These are phyloP conservation scores for Cenopis cana DNA, from an alignment of 2,888 invertebrate species.

Conservation along the genomic window DNA sequence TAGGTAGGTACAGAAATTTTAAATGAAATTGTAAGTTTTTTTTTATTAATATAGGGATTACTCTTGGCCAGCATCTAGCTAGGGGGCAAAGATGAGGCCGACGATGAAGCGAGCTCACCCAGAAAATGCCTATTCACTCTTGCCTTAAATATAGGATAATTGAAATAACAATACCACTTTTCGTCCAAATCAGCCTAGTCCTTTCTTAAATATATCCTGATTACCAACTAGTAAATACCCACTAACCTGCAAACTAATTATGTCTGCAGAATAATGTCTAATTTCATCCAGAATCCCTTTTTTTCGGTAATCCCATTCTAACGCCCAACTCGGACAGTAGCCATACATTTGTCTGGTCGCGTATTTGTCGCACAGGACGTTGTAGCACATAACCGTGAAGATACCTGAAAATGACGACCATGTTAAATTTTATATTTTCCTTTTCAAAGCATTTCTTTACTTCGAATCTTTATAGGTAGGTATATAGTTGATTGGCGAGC, in stretches of 20 bases:
- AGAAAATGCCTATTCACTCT: too few relatives aligned
- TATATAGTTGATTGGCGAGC: constrained; percentile 44
- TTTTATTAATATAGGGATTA: too few relatives aligned
- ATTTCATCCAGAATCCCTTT: constrained; percentile 99
- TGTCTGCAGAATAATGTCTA: constrained; percentile 97
- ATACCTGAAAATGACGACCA: constrained; percentile 86
- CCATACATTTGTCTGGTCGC: constrained; percentile 99
- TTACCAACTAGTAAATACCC: constrained; percentile 7
- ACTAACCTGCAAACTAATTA: constrained; percentile 91
- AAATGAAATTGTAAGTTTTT: neutral
- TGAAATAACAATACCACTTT: neutral
- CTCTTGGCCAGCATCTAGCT: too few relatives aligned
- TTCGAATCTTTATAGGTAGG: neutral
- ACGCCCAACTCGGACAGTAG: constrained; percentile 99
- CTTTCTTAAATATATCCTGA: too few relatives aligned
- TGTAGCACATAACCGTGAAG: constrained; percentile 99
- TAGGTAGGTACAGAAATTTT: constrained; percentile 27
- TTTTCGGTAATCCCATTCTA: constrained; percentile 99
- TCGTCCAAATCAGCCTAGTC: neutral
- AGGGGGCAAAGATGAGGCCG: too few relatives aligned
- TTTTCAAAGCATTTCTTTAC: too few relatives aligned
- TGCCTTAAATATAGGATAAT: too few relatives aligned
- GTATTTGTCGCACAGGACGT: constrained; percentile 99
- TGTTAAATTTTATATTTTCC: constrained; percentile 23
- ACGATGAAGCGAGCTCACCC: too few relatives aligned